Base-by-base conservation (phyloP, 2,888 invertebrate genomes). In the Hipparchia sbordonii region DNA sequence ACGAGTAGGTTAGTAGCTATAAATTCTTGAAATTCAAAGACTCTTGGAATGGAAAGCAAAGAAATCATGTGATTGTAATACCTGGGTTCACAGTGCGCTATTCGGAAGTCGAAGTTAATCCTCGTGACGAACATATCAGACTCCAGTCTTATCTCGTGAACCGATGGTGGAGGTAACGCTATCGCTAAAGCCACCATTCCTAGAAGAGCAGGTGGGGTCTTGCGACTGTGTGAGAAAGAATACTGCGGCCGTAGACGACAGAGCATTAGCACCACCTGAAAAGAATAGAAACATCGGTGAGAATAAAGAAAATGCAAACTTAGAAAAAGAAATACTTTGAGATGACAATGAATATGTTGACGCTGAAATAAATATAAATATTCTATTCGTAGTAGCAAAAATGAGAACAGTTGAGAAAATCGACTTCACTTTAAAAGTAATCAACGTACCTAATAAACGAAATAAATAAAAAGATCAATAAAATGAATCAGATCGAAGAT, bases 1-100 rank as follows among this genome's bases (percentile, higher is more conserved):
- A 39, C 2, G 39, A 39, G 2, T 39, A 39, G 39, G 39, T 39
- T 39, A 39, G 5, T 39, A 4, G 5, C 5, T 39, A 39, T 5
- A 1, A 39, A 39, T 39, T 39, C 39, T 2, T 39, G 3, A 39
- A 39, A 39, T 39, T 10, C 6, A 10, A 33, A 60, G 10, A 9
- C 0, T 39, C 10, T 60, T 60, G 12, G n/a, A 13, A 4, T 46
- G 46, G 6, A 46, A 46, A 46, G 46, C 46, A 48, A 51, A 33
- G 45, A 63, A 76, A 59, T 61, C 5, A 70, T 67, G 6, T 67
- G 57, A 65, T 71, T 73, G 59, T 86, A 95, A 94, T 93, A 98
- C 98, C 97, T 97, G 85, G 99, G 98, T 89, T 99, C 99, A 88
- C 99, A 99, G 90, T 99, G 99, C 77, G 98, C 98, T 95, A 99